phyloP scores from a whole-genome alignment of 2,888 invertebrate species.

The Yponomeuta malinellus region DNA sequence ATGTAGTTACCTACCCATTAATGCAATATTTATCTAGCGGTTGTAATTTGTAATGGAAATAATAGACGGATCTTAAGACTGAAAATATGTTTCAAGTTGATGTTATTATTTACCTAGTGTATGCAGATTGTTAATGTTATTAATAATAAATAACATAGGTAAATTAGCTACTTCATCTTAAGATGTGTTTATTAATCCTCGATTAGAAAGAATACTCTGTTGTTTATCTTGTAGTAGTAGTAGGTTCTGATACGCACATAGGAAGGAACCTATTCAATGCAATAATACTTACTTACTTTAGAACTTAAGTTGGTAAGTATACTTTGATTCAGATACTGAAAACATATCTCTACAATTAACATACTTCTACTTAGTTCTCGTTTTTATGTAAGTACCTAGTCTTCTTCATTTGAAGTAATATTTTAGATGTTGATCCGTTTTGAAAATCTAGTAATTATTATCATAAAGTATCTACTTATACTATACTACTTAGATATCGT shows the following conservation, averaged over 20 bases:
- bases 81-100: slow-evolving; percentile 32
- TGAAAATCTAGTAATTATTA: background rate
- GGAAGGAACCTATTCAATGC: background rate
- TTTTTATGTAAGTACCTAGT: background rate
- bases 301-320: background rate
- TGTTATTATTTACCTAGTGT: slow-evolving; percentile 24
- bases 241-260: background rate
- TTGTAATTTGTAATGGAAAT: slow-evolving; percentile 28
- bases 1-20: slow-evolving; percentile 6
- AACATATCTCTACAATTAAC: background rate
- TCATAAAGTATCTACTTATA: background rate
- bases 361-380: background rate
- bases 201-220: background rate
- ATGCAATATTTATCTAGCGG: slow-evolving; percentile 26
- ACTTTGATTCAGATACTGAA: background rate
- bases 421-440: slow-evolving; percentile 1
- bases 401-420: background rate
- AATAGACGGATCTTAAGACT: slow-evolving; percentile 70
- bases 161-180: slow-evolving; percentile 39
- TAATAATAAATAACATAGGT: slow-evolving; percentile 25
- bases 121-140: slow-evolving; percentile 31
- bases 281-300: background rate
- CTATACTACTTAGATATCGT: too few species aligned
- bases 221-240: background rate
- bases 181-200: slow-evolving; percentile 61